phyloP scores from a whole-genome alignment of 1,140 invertebrate species.

The Caenorhabditis latens region DNA sequence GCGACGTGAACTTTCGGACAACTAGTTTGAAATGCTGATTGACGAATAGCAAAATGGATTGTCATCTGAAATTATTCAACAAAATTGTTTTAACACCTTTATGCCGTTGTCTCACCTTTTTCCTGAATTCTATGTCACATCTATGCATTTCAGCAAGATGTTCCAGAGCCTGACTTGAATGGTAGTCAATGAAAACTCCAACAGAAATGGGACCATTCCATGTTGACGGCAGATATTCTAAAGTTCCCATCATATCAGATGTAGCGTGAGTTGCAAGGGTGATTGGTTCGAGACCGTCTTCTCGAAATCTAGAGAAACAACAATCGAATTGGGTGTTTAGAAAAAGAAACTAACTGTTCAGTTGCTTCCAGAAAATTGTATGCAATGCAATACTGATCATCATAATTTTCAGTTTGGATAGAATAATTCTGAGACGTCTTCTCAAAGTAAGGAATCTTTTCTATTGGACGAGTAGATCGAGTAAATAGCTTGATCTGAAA shows the following conservation, averaged over 20 bases:
- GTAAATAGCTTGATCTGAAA: no score
- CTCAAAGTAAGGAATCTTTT: no score
- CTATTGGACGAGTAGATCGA: no score
- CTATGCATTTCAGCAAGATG: neutral
- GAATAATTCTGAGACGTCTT: neutral
- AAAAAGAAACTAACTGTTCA: neutral
- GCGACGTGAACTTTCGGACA: neutral
- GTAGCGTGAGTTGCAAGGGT: neutral
- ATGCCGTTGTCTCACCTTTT: neutral
- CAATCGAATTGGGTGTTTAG: neutral
- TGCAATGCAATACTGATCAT: neutral
- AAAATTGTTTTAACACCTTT: neutral
- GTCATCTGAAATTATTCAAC: neutral
- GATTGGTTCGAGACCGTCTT: constrained; percentile 15
- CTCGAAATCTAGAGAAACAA: neutral
- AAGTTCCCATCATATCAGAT: neutral
- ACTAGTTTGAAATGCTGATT: neutral
- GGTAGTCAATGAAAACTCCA: neutral
- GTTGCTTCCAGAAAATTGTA: neutral
- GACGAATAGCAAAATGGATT: neutral
- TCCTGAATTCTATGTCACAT: neutral
- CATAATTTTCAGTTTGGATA: neutral
- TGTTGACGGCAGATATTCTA: neutral
- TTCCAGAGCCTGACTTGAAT: neutral
- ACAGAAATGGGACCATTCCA: constrained; percentile 3